Percentiles rank a stretch among this genome's conserved stretches.
These are phyloP conservation scores for Anoura caudifer DNA, from an alignment of 2,113 vertebrate genomes.

Conservation along the genomic window DNA sequence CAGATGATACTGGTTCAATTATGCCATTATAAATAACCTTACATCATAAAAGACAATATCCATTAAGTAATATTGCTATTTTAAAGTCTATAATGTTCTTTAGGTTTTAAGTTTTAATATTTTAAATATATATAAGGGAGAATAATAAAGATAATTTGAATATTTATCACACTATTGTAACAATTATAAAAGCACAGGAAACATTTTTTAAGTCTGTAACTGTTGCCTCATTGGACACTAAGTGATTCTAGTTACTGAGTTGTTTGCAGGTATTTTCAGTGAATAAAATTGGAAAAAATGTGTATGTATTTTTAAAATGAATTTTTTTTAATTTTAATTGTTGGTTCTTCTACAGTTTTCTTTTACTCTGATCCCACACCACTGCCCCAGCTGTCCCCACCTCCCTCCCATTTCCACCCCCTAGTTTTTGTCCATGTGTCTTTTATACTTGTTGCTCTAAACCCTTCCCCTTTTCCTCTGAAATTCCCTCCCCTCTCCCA, in stretches of 20 bases:
- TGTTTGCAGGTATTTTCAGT: neutral
- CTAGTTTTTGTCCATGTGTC: too few relatives aligned
- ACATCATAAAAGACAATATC: neutral
- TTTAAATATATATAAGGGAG: neutral
- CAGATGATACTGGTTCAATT: neutral
- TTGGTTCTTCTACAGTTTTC: too few relatives aligned
- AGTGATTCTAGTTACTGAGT: neutral
- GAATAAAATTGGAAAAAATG: neutral
- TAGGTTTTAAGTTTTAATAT: neutral
- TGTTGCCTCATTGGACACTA: neutral
- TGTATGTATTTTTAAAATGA: neutral
- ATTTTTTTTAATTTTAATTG: too few relatives aligned
- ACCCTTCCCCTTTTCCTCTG: too few relatives aligned
- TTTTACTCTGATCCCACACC: too few relatives aligned
- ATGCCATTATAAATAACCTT: neutral
- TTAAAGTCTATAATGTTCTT: neutral
- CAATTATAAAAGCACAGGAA: neutral
- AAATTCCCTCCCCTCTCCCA: too few relatives aligned
- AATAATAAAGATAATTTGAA: neutral
- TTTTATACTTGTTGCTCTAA: too few relatives aligned
- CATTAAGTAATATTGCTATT: neutral
- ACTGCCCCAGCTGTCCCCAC: too few relatives aligned
- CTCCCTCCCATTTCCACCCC: too few relatives aligned
- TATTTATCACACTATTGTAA: neutral
- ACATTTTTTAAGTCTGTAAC: neutral